phyloP scores from a whole-genome alignment of 2,888 invertebrate genomes.

The Nemapogon koenigi region DNA sequence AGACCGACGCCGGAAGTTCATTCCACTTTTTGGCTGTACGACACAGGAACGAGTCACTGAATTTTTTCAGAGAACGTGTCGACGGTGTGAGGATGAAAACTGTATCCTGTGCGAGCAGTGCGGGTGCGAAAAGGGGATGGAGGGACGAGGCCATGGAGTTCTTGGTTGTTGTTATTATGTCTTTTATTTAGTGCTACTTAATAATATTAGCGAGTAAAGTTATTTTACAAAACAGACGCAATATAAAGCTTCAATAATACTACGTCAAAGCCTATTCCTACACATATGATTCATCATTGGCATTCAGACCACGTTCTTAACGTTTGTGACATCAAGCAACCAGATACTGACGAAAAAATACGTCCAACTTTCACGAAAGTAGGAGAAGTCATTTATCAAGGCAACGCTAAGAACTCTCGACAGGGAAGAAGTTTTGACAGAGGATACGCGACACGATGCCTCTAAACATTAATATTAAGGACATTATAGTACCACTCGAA shows the following conservation, averaged over 20 bases:
- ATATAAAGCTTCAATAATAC: constrained; percentile 26
- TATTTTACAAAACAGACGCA: too few species aligned
- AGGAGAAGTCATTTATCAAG: constrained; percentile 61
- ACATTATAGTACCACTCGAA: constrained; percentile 35
- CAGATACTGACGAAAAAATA: constrained; percentile 35
- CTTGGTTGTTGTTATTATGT: too few species aligned
- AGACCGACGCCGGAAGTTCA: too few species aligned
- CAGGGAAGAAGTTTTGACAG: constrained; percentile 59
- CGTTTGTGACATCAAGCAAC: constrained; percentile 29
- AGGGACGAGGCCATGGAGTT: too few species aligned
- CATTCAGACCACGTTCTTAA: constrained; percentile 7
- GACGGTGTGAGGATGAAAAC: too few species aligned
- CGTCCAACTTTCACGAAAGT: constrained; percentile 49
- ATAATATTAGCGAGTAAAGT: too few species aligned
- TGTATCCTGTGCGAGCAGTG: too few species aligned
- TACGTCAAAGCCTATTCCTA: constrained; percentile 33
- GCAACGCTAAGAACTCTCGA: constrained; percentile 58
- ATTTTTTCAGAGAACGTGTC: too few species aligned
- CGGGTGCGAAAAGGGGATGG: too few species aligned
- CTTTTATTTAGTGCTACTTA: too few species aligned
- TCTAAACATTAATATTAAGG: constrained; percentile 61
- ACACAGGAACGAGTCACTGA: too few species aligned
- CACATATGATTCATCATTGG: constrained; percentile 35
- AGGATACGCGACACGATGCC: constrained; percentile 51
- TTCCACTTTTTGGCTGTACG: too few species aligned